Evolutionary conservation across 2,113 vertebrate genomes (phyloP).

Genomic region (Chrysemys picta): DNA sequence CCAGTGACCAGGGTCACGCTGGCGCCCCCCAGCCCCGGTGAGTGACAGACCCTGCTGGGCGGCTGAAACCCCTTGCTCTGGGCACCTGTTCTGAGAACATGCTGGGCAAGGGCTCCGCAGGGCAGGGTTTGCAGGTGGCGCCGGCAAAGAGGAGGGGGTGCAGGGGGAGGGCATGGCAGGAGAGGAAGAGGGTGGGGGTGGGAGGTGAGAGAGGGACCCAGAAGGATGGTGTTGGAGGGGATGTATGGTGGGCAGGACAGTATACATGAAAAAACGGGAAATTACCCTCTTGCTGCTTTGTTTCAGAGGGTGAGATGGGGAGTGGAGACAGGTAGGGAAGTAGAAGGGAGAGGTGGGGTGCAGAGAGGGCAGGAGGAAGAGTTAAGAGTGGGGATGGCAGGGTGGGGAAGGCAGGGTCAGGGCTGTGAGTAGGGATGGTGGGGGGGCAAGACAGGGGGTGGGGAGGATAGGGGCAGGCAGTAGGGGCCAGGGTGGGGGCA

Average conservation of each 20-base stretch:
- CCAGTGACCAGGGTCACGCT: background rate
- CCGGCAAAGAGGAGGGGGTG: background rate
- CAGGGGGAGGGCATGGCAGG: background rate
- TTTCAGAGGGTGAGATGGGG: background rate
- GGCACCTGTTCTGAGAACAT: background rate
- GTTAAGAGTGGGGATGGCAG: too few relatives aligned
- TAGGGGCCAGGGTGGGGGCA: background rate
- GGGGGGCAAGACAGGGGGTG: too few relatives aligned
- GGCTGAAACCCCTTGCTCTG: accelerated
- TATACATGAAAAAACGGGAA: conserved; percentile 32
- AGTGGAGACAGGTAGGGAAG: background rate
- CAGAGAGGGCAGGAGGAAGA: accelerated
- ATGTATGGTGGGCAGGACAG: background rate
- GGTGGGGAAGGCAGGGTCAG: too few relatives aligned
- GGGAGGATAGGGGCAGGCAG: background rate
- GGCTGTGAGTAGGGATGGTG: background rate
- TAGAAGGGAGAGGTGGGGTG: too few relatives aligned
- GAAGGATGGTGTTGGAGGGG: background rate
- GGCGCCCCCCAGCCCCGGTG: background rate
- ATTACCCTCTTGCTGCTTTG: conserved; percentile 6
- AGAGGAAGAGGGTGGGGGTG: background rate
- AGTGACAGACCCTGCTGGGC: background rate
- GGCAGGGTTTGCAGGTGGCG: background rate
- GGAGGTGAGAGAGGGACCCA: background rate
- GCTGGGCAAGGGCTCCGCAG: too few relatives aligned